A percentile compares a stretch with the other conserved stretches of the same genome.
Conservation (phyloP, 1,140 invertebrate species). For the Macrosteles quadrilineatus region DNA sequence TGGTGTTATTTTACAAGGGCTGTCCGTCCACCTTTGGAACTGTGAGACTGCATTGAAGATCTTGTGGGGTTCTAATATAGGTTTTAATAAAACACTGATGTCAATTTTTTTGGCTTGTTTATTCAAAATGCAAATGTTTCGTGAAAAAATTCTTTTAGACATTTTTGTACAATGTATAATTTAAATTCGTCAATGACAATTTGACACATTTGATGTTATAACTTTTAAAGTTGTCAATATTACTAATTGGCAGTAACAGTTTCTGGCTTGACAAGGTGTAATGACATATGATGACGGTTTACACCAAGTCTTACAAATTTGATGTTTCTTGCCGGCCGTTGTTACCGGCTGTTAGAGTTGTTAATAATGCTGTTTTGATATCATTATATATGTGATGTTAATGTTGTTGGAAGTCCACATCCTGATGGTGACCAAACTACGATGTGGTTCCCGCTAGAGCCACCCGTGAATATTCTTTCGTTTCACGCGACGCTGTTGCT, state of each 20-base stretch:
- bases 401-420: background rate
- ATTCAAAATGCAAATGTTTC: conserved; percentile 43
- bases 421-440: background rate
- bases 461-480: conserved; percentile 13
- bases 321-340: conserved; percentile 1
- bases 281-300: conserved; percentile 3
- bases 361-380: background rate
- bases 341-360: background rate
- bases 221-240: conserved; percentile 27
- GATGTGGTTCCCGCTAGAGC: conserved; percentile 1
- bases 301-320: background rate
- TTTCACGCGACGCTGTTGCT: conserved; percentile 6
- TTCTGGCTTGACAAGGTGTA: background rate
- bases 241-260: conserved; percentile 31
- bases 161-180: conserved; percentile 32
- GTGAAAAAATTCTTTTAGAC: conserved; percentile 40
- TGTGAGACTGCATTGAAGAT: no score
- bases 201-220: conserved; percentile 26
- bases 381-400: background rate
- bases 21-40: no score
- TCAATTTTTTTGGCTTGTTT: conserved; percentile 41
- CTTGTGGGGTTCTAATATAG: no score
- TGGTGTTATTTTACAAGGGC: no score
- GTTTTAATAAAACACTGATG: no score
- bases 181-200: conserved; percentile 29